Conservation (phyloP, 2,797 vertebrate species). For the Intellagama lesueurii region DNA sequence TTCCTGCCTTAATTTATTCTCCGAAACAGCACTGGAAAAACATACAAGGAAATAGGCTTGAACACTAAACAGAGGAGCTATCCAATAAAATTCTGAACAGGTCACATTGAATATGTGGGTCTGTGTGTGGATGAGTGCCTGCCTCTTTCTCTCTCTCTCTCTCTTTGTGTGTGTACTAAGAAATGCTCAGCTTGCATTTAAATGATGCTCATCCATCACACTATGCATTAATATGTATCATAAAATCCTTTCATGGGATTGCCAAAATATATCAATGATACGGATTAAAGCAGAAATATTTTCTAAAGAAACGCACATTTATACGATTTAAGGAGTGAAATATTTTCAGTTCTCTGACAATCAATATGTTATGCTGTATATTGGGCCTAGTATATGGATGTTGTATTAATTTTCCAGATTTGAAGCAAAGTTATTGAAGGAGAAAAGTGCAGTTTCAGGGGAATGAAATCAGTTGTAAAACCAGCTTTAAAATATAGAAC, state of each 20-base stretch:
- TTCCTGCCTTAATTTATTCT: slow-evolving; percentile 60
- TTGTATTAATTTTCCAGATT: slow-evolving; percentile 41
- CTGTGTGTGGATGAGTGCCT: no score
- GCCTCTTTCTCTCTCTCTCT: no score
- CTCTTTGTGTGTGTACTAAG: slow-evolving; percentile 2
- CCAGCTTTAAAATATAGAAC: slow-evolving; percentile 26
- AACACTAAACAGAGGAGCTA: slow-evolving; percentile 46
- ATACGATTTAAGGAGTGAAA: slow-evolving; percentile 44
- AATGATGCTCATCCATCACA: slow-evolving; percentile 26
- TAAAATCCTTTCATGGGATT: slow-evolving; percentile 48
- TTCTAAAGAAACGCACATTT: slow-evolving; percentile 30
- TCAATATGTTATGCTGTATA: slow-evolving; percentile 13
- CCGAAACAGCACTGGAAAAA: slow-evolving; percentile 55
- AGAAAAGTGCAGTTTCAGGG: slow-evolving; percentile 50
- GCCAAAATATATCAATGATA: slow-evolving; percentile 51
- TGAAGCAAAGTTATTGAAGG: slow-evolving; percentile 53
- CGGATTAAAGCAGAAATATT: slow-evolving; percentile 24
- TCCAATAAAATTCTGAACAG: slow-evolving; percentile 46
- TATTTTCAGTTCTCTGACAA: slow-evolving; percentile 50
- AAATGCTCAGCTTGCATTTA: slow-evolving; percentile 34
- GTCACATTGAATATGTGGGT: slow-evolving; percentile 11
- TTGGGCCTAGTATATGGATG: slow-evolving; percentile 34
- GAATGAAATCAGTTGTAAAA: slow-evolving; percentile 42
- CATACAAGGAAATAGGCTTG: slow-evolving; percentile 42
- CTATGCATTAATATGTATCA: slow-evolving; percentile 55